These are phyloP conservation scores for Drosophila quadrilineata DNA, from an alignment of 1,140 invertebrate genomes.

Conservation along the genomic window DNA sequence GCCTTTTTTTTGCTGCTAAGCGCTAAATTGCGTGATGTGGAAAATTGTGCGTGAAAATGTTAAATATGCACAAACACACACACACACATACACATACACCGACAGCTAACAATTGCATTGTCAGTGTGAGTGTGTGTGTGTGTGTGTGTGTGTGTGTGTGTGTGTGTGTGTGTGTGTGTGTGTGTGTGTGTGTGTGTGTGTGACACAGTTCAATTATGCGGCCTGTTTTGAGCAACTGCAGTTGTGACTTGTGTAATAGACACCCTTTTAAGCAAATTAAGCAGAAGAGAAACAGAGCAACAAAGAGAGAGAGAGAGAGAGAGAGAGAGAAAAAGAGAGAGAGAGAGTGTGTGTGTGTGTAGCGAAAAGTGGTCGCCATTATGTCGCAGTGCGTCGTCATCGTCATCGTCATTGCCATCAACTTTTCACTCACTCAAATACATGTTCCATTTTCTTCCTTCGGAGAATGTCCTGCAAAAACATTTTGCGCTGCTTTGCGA, in stretches of 20 bases:
- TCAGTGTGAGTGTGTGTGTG: constrained; percentile 51
- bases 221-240: constrained; percentile 21
- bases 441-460: too few species aligned
- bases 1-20: constrained; percentile 46
- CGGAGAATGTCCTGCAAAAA: constrained; percentile 17
- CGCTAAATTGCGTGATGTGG: constrained; percentile 70
- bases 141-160: constrained; percentile 25
- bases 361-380: constrained; percentile 81
- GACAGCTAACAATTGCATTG: constrained; percentile 45
- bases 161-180: constrained; percentile 1
- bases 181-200: constrained; percentile 1
- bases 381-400: constrained; percentile 70
- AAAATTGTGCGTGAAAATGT: constrained; percentile 81
- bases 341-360: too few species aligned
- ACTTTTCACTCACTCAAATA: background rate
- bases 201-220: background rate
- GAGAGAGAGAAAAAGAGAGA: too few species aligned
- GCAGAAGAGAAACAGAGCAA: constrained; percentile 80
- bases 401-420: background rate
- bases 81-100: too few species aligned
- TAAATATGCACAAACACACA: too few species aligned
- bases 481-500: constrained; percentile 52
- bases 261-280: constrained; percentile 80
- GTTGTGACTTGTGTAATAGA: constrained; percentile 30
- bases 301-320: too few species aligned